Conservation (phyloP, 2,797 vertebrate species). For the Siniperca undulata region DNA sequence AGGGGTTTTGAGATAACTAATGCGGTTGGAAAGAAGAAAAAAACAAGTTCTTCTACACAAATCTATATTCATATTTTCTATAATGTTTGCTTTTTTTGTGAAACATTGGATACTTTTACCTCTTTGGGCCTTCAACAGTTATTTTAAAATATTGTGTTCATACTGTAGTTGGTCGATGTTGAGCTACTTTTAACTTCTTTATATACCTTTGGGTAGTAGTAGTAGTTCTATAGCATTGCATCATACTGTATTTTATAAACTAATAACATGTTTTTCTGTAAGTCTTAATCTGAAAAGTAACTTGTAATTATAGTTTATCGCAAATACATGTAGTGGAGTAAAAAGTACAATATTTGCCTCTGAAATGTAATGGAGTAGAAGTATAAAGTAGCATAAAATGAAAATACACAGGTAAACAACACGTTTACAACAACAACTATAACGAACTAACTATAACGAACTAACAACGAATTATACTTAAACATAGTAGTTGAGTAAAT, state of each 20-base stretch:
- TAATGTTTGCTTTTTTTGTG: not conserved
- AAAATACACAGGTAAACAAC: too few relatives aligned
- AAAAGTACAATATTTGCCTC: too few relatives aligned
- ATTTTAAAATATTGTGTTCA: too few relatives aligned
- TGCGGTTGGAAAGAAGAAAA: too few relatives aligned
- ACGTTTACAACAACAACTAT: too few relatives aligned
- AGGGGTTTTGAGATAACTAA: not conserved
- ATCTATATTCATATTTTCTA: not conserved
- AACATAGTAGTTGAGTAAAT: not conserved
- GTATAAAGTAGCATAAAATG: not conserved
- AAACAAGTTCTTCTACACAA: not conserved
- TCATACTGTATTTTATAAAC: not conserved
- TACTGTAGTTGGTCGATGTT: too few relatives aligned
- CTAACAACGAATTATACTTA: not conserved
- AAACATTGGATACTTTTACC: not conserved
- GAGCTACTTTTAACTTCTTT: too few relatives aligned
- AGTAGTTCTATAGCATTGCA: not conserved
- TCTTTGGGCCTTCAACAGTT: too few relatives aligned
- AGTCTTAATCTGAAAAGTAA: not conserved
- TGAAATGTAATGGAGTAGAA: too few relatives aligned
- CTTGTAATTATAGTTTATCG: too few relatives aligned
- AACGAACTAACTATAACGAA: too few relatives aligned
- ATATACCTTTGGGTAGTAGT: not conserved
- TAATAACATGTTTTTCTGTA: not conserved
- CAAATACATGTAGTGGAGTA: too few relatives aligned